Evolutionary conservation across 2,888 invertebrate species (phyloP).

Genomic region (Epinotia nisella): DNA sequence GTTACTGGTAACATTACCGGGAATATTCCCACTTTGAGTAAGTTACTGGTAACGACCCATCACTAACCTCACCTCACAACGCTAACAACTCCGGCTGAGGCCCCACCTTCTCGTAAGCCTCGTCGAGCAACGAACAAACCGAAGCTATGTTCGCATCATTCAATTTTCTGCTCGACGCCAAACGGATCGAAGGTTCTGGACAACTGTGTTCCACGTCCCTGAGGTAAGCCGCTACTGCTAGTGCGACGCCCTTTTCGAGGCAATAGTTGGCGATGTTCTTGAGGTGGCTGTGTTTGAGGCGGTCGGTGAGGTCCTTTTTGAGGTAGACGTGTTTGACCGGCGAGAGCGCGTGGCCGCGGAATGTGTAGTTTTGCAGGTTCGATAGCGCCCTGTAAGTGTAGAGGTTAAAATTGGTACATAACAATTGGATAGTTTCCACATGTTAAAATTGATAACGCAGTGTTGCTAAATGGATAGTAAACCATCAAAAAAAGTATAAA

Average conservation of each 20-base stretch:
- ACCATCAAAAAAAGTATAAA: too few species aligned
- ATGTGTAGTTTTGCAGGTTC: slow-evolving; percentile 74
- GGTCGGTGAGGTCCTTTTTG: slow-evolving; percentile 74
- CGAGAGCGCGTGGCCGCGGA: slow-evolving; percentile 86
- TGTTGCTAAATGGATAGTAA: too few species aligned
- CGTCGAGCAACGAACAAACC: slow-evolving; percentile 68
- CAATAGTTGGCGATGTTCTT: slow-evolving; percentile 87
- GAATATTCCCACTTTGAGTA: too few species aligned
- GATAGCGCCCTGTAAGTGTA: slow-evolving; percentile 67
- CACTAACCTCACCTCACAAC: slow-evolving; percentile 48
- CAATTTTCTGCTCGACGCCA: slow-evolving; percentile 88
- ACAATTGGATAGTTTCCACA: too few species aligned
- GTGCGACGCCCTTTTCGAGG: slow-evolving; percentile 87
- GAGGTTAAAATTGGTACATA: too few species aligned
- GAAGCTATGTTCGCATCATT: slow-evolving; percentile 85
- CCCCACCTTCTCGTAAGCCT: slow-evolving; percentile 73
- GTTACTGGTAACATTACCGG: too few species aligned
- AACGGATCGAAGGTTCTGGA: slow-evolving; percentile 89
- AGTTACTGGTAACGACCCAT: too few species aligned
- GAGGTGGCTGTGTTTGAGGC: slow-evolving; percentile 82
- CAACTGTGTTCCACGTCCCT: slow-evolving; percentile 86
- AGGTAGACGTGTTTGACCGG: slow-evolving; percentile 91
- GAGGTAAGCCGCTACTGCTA: slow-evolving; percentile 89
- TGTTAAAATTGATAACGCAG: too few species aligned
- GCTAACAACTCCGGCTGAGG: slow-evolving; percentile 65